Base-by-base conservation (phyloP, 2,797 vertebrate genomes). In the Gadopsis marmoratus region DNA sequence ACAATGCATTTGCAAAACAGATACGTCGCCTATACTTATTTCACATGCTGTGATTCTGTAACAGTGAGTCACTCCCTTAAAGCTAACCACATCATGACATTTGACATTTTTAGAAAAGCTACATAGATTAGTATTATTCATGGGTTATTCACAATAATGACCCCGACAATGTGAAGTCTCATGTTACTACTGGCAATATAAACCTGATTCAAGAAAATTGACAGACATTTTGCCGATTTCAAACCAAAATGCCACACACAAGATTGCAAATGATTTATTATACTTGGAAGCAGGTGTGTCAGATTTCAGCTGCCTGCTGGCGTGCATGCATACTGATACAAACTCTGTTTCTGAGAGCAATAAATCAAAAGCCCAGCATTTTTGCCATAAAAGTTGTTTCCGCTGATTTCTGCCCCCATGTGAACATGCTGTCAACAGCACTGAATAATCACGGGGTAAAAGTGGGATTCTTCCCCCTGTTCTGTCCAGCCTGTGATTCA, bases 231-330 rank as follows among this genome's bases (percentile, higher is more conserved):
- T 59, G 39, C 58, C 73, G 59, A 59, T 66, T 47, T 39, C 47
- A 39, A 62, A 73, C 35, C 62, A 66, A 62, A 81, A 76, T 53
- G 31, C 47, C 19, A 10, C 51, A 60, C 33, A 61, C 45, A 65
- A 81, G 58, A 82, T 39, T 82, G 61, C 35, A 61, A 84, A 81
- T 90, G 66, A 93, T 90, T 71, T 74, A 90, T 88, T 23, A 62
- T 60, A 53, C 63, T 78, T 84, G 69, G 70, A 84, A 72, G 76
- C 72, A 82, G 81, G 65, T 79, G 71, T 77, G 86, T 85, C 86
- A 84, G 61, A 72, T 74, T 83, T 75, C 63, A 76, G 83, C 83
- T 83, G 69, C 79, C 75, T 50, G 70, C 70, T 72, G 73, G 68
- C n/a, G 0, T 56, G 19, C 39, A 76, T 81, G 76, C 66, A 79